These are phyloP conservation scores for Atethmia centrago DNA, from an alignment of 2,888 invertebrate species.

Conservation along the genomic window DNA sequence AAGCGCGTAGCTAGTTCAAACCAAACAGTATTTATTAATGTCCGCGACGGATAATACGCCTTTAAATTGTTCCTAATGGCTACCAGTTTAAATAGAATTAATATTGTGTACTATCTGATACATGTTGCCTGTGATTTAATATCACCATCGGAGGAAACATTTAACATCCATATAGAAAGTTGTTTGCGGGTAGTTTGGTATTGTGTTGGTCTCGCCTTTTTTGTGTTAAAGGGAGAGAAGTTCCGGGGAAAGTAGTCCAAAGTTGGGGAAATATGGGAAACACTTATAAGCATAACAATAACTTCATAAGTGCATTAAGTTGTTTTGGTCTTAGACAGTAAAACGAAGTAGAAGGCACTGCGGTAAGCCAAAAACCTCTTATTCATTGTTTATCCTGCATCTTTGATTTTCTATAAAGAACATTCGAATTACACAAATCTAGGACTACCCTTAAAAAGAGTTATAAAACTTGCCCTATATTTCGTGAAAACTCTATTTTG, in stretches of 20 bases:
- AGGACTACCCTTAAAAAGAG: neutral
- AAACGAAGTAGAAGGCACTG: neutral
- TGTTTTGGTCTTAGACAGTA: neutral
- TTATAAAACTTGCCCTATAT: neutral
- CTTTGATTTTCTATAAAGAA: neutral
- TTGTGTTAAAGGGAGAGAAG: conserved; percentile 34
- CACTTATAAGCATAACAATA: neutral
- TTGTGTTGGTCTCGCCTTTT: conserved; percentile 47
- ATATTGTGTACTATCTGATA: conserved; percentile 71
- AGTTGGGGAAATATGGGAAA: conserved; percentile 19
- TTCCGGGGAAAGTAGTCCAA: neutral
- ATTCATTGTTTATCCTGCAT: neutral
- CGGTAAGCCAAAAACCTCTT: neutral
- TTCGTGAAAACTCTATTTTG: neutral
- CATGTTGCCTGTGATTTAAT: conserved; percentile 73
- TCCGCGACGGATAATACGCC: conserved; percentile 68
- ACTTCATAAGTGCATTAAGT: neutral
- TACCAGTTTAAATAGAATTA: conserved; percentile 76
- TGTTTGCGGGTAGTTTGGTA: conserved; percentile 33
- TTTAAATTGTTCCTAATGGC: conserved; percentile 73
- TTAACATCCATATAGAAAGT: conserved; percentile 71
- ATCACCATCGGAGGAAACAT: conserved; percentile 64
- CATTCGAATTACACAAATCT: neutral
- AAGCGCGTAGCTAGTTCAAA: conserved; percentile 49
- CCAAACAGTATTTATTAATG: conserved; percentile 65